Evolutionary conservation across 2,113 vertebrate species (phyloP).

Genomic region (Rhinogobius similis): DNA sequence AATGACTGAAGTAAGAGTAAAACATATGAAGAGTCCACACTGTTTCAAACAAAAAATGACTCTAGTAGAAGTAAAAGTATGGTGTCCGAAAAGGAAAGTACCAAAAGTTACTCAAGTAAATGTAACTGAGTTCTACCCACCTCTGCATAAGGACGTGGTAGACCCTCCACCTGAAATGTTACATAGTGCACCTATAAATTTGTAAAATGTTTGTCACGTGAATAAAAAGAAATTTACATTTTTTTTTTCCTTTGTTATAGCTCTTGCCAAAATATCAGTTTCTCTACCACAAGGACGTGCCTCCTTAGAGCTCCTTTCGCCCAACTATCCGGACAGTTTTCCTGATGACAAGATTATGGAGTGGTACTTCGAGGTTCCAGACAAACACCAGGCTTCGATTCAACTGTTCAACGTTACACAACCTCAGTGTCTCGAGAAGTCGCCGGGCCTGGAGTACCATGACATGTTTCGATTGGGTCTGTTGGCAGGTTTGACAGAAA

Average conservation of each 20-base stretch:
- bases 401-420: constrained; percentile 74
- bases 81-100: no score
- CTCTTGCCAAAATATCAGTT: constrained; percentile 83
- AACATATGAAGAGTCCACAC: no score
- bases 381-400: constrained; percentile 70
- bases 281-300: constrained; percentile 71
- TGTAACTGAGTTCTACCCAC: no score
- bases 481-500: constrained; percentile 62
- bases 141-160: no score
- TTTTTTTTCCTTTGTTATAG: constrained; percentile 56
- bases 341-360: constrained; percentile 85
- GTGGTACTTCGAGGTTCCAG: constrained; percentile 84
- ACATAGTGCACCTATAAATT: neutral
- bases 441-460: constrained; percentile 79
- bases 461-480: constrained; percentile 29
- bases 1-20: no score
- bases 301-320: constrained; percentile 80
- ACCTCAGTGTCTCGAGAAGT: constrained; percentile 83
- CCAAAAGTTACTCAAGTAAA: no score
- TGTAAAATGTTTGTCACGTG: neutral
- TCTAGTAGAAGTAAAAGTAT: no score
- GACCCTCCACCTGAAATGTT: no score
- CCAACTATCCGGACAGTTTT: constrained; percentile 85
- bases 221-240: neutral
- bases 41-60: no score